Evolutionary conservation across 2,888 invertebrate species (phyloP), one percentile per base, ranked within the genome.

Genomic region (Lissocephala sabroskyi): DNA sequence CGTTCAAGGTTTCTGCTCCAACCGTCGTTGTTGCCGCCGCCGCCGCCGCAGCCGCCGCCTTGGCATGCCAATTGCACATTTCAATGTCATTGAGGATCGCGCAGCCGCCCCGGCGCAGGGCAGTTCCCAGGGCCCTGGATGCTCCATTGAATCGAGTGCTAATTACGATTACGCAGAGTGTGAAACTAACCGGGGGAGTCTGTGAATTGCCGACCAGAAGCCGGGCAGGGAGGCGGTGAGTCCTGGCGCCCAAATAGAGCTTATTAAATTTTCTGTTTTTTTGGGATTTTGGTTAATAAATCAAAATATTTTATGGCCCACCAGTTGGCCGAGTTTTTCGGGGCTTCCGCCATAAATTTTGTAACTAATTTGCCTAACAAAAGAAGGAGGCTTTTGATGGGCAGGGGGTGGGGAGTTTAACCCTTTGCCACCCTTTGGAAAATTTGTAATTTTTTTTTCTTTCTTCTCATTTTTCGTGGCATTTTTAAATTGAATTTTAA

Each of bases 241-340:
- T n/a, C n/a, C n/a, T n/a, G n/a, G n/a, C n/a, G n/a, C n/a, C n/a
- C n/a, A 58, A 67, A 79, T 74, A 65, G 61, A 65, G 65, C 68
- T 67, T 79, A 71, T 78, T 71, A 71, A 74, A 71, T 66, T 60
- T 59, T 60, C 54, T 57, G 61, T n/a, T n/a, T n/a, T n/a, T n/a
- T n/a, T n/a, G n/a, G n/a, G n/a, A n/a, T n/a, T n/a, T n/a, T n/a
- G n/a, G n/a, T 64, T 65, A 68, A 79, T 80, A 80, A 81, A 80
- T 81, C 80, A 81, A n/a, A n/a, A n/a, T 76, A 45, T 80, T 81
- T 80, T 65, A 79, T 79, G 60, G 71, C 68, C 65, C 67, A 59
- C 60, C 68, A 65, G 59, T 67, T 14, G 16, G 33, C 18, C 11
- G n/a, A n/a, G 3, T 23, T 23, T 5, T 45, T 45, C 26, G 48